Conservation (phyloP, 2,888 invertebrate genomes). For the Tipula lateralis region DNA sequence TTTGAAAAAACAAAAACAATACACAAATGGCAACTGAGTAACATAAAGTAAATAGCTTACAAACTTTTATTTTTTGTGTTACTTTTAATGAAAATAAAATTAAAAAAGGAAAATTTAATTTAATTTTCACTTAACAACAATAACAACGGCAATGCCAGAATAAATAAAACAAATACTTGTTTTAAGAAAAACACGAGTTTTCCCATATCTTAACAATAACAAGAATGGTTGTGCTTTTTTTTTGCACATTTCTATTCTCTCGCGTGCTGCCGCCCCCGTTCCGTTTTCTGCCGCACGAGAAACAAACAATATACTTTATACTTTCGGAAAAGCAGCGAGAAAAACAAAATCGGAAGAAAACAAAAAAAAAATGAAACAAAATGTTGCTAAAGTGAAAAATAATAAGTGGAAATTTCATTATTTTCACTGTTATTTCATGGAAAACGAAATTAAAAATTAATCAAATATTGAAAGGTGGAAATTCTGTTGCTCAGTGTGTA, state of each 20-base stretch:
- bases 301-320: neutral
- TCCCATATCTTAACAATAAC: neutral
- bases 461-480: conserved; percentile 11
- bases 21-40: neutral
- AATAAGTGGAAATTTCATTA: neutral
- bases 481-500: neutral
- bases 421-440: neutral
- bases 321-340: neutral
- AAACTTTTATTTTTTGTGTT: neutral
- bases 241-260: neutral
- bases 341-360: neutral
- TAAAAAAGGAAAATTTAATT: neutral
- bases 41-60: neutral
- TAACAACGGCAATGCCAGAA: neutral
- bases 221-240: neutral
- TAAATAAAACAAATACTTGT: neutral
- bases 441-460: conserved; percentile 4
- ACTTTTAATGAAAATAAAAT: neutral
- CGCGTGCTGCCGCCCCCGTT: neutral
- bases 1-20: neutral
- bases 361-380: neutral
- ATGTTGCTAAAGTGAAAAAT: neutral
- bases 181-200: conserved; percentile 14
- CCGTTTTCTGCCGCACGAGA: neutral
- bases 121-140: neutral